Conservation (phyloP, 64 coral and sea anemone species). For the Acropora tenuis region DNA sequence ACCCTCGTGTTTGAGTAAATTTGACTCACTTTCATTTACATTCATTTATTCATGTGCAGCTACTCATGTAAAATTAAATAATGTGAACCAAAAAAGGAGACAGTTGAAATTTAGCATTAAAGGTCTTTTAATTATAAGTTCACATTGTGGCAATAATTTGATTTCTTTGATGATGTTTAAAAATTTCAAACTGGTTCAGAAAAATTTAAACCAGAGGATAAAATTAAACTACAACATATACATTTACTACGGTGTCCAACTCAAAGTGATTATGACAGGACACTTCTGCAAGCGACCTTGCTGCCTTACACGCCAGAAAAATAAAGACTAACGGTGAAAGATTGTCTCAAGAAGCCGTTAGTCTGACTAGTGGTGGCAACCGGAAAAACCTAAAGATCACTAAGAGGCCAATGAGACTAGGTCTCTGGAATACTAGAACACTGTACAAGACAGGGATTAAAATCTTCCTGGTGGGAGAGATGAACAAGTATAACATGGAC, state of each 20-base stretch:
- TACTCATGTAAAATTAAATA: too few relatives aligned
- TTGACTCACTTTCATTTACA: too few relatives aligned
- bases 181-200: too few relatives aligned
- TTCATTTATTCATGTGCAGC: too few relatives aligned
- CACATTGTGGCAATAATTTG: too few relatives aligned
- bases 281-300: constrained; percentile 4
- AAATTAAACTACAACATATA: too few relatives aligned
- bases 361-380: constrained; percentile 14
- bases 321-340: constrained; percentile 30
- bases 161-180: too few relatives aligned
- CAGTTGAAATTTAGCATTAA: too few relatives aligned
- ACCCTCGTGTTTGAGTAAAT: too few relatives aligned
- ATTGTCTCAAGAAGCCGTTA: constrained; percentile 42
- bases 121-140: too few relatives aligned
- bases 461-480: constrained; percentile 40
- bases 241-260: not conserved
- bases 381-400: constrained; percentile 35
- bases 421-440: constrained; percentile 22
- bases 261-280: not conserved
- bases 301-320: constrained; percentile 21
- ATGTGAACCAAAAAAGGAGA: too few relatives aligned
- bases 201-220: too few relatives aligned
- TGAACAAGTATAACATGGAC: constrained; percentile 32
- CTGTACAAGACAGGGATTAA: constrained; percentile 31
- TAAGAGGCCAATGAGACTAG: constrained; percentile 38